Evolutionary conservation across 2,888 invertebrate genomes (phyloP).

Genomic region (Acanthacorydalis orientalis): DNA sequence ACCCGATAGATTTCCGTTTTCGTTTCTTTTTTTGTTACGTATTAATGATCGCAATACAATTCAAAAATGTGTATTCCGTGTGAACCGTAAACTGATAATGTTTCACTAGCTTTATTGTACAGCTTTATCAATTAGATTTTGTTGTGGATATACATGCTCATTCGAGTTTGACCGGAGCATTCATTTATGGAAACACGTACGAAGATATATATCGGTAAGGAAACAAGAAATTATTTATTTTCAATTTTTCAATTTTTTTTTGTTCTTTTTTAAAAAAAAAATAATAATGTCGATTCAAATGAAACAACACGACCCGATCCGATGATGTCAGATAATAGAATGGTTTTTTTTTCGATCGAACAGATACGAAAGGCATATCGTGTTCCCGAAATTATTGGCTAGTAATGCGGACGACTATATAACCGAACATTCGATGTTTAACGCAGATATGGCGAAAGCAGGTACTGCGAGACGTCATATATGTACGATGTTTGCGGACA

Average conservation of each 20-base stretch:
- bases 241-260: no score
- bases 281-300: no score
- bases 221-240: neutral
- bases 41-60: neutral
- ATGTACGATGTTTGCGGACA: conserved; percentile 55
- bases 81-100: neutral
- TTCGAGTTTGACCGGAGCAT: conserved; percentile 79
- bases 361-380: conserved; percentile 85
- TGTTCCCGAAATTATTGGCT: conserved; percentile 83
- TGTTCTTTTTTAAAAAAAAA: neutral
- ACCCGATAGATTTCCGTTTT: no score
- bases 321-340: no score
- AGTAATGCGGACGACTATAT: conserved; percentile 82
- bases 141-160: conserved; percentile 92
- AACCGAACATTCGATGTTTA: conserved; percentile 74
- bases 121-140: conserved; percentile 64
- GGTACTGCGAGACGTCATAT: conserved; percentile 78
- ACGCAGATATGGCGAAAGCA: conserved; percentile 69
- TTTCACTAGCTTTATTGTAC: neutral
- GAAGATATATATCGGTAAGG: conserved; percentile 73
- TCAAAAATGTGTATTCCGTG: neutral
- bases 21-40: no score
- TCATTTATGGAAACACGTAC: conserved; percentile 88
- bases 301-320: no score
- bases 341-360: no score